Evolutionary conservation across 2,113 vertebrate genomes (phyloP).

Genomic region (Triplophysa tibetana): DNA sequence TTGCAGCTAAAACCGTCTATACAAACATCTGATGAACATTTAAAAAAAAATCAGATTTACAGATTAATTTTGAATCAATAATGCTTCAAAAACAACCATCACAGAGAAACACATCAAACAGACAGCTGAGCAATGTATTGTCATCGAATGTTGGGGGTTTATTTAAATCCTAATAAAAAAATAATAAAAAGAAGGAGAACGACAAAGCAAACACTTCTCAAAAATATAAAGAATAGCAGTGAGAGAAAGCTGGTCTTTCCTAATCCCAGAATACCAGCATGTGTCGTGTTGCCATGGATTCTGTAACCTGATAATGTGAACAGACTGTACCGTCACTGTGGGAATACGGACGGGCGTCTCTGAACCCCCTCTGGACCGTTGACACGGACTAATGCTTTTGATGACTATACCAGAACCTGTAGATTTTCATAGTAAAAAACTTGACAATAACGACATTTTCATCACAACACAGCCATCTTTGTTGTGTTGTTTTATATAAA

Average conservation of each 20-base stretch:
- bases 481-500: too few relatives aligned
- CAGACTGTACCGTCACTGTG: slow-evolving; percentile 43
- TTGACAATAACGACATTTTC: background rate
- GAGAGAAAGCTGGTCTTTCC: background rate
- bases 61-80: too few relatives aligned
- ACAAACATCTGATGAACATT: too few relatives aligned
- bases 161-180: background rate
- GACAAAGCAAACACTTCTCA: background rate
- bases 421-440: background rate
- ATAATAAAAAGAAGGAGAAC: background rate
- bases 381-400: slow-evolving; percentile 25
- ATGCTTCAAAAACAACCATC: too few relatives aligned
- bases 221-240: background rate
- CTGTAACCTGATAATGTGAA: slow-evolving; percentile 63
- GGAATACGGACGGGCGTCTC: slow-evolving; percentile 55
- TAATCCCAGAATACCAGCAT: slow-evolving; percentile 37
- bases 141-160: background rate
- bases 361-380: slow-evolving; percentile 42
- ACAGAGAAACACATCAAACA: background rate
- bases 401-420: slow-evolving; percentile 27
- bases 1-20: too few relatives aligned
- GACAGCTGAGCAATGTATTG: too few relatives aligned
- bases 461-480: background rate
- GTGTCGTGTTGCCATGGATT: slow-evolving; percentile 63
- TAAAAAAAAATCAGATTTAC: too few relatives aligned